A percentile compares a stretch with the other conserved stretches of the same genome.
phyloP scores from a whole-genome alignment of 2,113 vertebrate genomes.

The Ciconia boyciana region DNA sequence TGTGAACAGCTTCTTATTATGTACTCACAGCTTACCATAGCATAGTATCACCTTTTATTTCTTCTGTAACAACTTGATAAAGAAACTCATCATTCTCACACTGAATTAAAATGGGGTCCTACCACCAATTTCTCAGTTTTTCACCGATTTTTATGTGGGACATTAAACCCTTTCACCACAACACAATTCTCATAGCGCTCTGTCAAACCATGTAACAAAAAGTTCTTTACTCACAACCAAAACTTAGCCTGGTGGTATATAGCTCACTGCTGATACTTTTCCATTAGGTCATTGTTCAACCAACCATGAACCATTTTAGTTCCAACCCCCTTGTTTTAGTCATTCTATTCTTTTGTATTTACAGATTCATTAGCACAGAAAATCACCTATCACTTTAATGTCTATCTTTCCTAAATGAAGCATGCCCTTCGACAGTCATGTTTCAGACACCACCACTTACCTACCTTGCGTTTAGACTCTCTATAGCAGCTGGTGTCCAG shows the following conservation, averaged over 20 bases:
- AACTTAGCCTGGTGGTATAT: no score
- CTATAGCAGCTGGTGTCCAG: neutral
- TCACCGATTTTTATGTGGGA: neutral
- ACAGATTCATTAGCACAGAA: neutral
- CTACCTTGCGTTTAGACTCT: neutral
- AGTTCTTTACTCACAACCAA: neutral
- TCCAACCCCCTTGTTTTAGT: neutral
- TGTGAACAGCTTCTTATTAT: neutral
- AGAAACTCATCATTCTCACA: neutral
- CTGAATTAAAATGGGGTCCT: neutral
- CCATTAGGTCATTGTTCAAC: neutral
- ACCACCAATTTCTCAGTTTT: neutral
- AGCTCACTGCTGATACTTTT: neutral
- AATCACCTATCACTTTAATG: neutral
- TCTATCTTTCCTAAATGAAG: neutral
- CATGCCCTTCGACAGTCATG: fast-evolving
- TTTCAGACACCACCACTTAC: neutral
- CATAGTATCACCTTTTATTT: neutral
- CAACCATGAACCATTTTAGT: neutral
- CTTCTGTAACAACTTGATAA: neutral
- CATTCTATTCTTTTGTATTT: neutral
- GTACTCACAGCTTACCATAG: neutral
- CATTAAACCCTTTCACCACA: neutral
- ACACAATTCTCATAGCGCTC: neutral
- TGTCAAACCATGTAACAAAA: neutral